These are phyloP conservation scores for Drosophila subpulchrella DNA, from an alignment of 1,140 invertebrate genomes.

Conservation along the genomic window DNA sequence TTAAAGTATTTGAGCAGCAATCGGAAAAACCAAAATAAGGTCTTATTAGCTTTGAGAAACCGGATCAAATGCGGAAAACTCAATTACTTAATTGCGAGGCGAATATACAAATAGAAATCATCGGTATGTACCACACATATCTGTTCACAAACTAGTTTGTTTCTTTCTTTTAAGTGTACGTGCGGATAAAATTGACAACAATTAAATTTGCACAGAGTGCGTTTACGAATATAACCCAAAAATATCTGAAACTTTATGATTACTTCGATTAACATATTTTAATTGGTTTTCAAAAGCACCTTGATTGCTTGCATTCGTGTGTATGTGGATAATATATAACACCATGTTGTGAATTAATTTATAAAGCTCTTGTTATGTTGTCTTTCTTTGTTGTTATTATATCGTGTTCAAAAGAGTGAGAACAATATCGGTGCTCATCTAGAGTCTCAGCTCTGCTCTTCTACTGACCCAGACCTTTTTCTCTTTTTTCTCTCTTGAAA, in stretches of 20 bases:
- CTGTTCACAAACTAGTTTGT: conserved; percentile 45
- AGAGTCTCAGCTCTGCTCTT: conserved; percentile 28
- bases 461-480: conserved; percentile 28
- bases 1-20: neutral
- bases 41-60: conserved; percentile 20
- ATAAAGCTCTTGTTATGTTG: neutral
- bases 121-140: conserved; percentile 44
- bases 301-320: neutral
- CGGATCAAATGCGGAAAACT: conserved; percentile 37
- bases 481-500: conserved; percentile 39
- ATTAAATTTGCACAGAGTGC: conserved; percentile 19
- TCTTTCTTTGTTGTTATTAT: conserved; percentile 23
- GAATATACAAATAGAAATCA: conserved; percentile 49
- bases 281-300: neutral
- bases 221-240: neutral
- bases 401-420: conserved; percentile 8
- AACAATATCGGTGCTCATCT: conserved; percentile 22
- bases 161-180: conserved; percentile 48
- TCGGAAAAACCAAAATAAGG: neutral
- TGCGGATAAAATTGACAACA: conserved; percentile 22
- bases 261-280: neutral
- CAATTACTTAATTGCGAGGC: conserved; percentile 46
- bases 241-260: neutral
- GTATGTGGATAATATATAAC: neutral
- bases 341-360: conserved; percentile 5